Evolutionary conservation across 2,113 vertebrate species (phyloP).

Genomic region (Neogale vison): DNA sequence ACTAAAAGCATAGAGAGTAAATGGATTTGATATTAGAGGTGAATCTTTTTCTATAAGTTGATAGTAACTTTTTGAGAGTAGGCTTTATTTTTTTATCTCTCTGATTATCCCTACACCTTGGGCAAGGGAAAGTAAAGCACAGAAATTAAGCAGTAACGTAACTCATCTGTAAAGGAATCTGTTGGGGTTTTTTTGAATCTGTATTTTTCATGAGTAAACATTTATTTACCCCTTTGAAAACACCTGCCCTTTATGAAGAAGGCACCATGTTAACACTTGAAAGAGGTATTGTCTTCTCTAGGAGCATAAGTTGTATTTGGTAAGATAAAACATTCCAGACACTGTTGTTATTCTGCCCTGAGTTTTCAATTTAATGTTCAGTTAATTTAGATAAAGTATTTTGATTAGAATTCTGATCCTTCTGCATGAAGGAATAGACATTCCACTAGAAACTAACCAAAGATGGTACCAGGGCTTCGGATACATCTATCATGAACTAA

Average conservation of each 20-base stretch:
- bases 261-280: not conserved
- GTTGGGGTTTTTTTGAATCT: not conserved
- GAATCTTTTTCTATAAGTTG: not conserved
- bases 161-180: not conserved
- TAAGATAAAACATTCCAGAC: conserved; percentile 25
- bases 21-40: not conserved
- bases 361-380: not conserved
- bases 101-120: not conserved
- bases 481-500: not conserved
- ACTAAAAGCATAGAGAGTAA: not conserved
- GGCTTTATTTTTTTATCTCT: not conserved
- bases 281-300: not conserved
- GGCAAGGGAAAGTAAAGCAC: not conserved
- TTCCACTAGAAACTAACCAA: not conserved
- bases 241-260: conserved; percentile 33
- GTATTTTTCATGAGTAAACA: not conserved
- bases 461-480: not conserved
- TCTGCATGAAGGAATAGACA: not conserved
- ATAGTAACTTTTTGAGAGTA: not conserved
- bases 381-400: not conserved
- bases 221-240: not conserved
- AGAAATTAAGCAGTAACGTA: not conserved
- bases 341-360: not conserved
- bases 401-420: conserved; percentile 5
- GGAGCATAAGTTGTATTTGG: not conserved